Evolutionary conservation across 1,140 invertebrate genomes (phyloP).

Genomic region (Scaptodrosophila lebanonensis): DNA sequence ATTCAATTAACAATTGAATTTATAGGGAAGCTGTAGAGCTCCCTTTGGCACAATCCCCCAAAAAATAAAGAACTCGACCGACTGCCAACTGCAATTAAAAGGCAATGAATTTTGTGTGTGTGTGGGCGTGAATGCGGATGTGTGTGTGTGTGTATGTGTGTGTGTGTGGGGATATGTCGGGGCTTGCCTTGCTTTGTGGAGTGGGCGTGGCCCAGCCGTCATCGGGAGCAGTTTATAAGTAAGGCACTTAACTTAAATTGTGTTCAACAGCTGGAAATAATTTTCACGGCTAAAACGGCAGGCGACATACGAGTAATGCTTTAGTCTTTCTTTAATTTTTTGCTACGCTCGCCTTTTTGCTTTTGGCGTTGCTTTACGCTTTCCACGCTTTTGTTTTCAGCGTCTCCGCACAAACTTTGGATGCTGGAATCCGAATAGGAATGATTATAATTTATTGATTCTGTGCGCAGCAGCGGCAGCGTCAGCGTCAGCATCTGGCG

Average conservation of each 20-base stretch:
- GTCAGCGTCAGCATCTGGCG: constrained; percentile 19
- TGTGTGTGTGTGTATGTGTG: constrained; percentile 27
- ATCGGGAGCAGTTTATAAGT: constrained; percentile 42
- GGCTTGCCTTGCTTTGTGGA: constrained; percentile 27
- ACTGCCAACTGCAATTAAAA: constrained; percentile 72
- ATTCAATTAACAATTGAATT: constrained; percentile 69
- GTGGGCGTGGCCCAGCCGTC: constrained; percentile 2
- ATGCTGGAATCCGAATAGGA: constrained; percentile 2
- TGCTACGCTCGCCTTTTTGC: background rate
- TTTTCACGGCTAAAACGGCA: constrained; percentile 4
- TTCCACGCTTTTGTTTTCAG: background rate
- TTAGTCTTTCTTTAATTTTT: constrained; percentile 23
- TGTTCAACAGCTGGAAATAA: constrained; percentile 65
- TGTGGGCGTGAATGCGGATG: constrained; percentile 19
- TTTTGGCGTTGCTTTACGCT: background rate
- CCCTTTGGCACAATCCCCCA: background rate
- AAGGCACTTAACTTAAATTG: constrained; percentile 65
- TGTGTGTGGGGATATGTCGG: constrained; percentile 10
- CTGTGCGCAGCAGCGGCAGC: no score
- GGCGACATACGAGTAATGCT: background rate
- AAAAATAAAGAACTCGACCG: constrained; percentile 12
- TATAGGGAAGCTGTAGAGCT: constrained; percentile 16
- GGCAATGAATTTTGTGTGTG: constrained; percentile 60
- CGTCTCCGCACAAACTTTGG: no score
- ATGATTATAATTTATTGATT: constrained; percentile 43